Evolutionary conservation across 2,888 invertebrate species (phyloP).

Genomic region (Catocala nupta): DNA sequence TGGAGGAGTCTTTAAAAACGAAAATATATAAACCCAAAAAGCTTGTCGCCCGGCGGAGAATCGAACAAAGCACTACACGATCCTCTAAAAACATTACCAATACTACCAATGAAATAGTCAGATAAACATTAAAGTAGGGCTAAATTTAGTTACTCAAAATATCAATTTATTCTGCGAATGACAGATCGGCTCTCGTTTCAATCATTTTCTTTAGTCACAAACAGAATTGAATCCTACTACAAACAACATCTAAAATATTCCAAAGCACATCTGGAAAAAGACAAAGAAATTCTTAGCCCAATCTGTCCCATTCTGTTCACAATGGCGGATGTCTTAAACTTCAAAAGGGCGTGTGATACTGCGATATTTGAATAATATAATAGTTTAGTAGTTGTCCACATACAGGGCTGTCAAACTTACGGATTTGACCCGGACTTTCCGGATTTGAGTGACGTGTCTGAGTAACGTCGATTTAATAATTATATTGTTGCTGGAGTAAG

Average conservation of each 20-base stretch:
- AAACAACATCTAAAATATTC: background rate
- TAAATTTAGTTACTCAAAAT: background rate
- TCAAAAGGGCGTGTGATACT: constrained; percentile 59
- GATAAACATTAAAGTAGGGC: too few species aligned
- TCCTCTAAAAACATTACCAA: too few species aligned
- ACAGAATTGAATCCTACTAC: constrained; percentile 1
- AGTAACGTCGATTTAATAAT: too few species aligned
- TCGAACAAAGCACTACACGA: too few species aligned
- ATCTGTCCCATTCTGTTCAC: constrained; percentile 36
- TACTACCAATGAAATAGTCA: background rate
- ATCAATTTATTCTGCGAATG: background rate
- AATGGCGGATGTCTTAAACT: constrained; percentile 49
- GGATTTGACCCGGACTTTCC: too few species aligned
- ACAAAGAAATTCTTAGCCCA: constrained; percentile 23
- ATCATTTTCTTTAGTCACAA: background rate
- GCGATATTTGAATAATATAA: constrained; percentile 74
- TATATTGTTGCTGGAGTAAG: too few species aligned
- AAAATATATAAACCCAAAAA: too few species aligned
- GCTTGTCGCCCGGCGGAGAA: too few species aligned
- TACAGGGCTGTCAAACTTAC: constrained; percentile 14
- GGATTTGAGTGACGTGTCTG: too few species aligned
- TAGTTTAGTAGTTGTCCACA: constrained; percentile 61
- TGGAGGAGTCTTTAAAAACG: too few species aligned
- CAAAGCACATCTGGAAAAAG: constrained; percentile 10
- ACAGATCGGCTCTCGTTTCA: background rate